A percentile compares a stretch with the other conserved stretches of the same genome.
Evolutionary conservation across 2,113 vertebrate genomes (phyloP).

Genomic region (Pomatostomus ruficeps): DNA sequence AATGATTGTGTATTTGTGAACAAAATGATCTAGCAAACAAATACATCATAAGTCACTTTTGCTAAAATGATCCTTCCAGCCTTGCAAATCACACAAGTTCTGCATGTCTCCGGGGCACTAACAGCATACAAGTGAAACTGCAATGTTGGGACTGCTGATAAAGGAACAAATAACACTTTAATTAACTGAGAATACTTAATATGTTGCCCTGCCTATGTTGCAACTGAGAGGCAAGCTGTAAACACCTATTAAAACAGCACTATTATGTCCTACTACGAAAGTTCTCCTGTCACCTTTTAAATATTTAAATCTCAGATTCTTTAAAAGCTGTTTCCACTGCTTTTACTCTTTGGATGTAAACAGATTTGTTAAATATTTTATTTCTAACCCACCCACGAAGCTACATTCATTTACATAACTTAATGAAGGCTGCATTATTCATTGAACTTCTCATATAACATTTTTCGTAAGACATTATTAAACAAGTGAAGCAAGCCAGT

Average conservation of each 20-base stretch:
- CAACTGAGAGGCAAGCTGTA: neutral
- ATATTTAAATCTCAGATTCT: slow-evolving; percentile 40
- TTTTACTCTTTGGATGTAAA: slow-evolving; percentile 26
- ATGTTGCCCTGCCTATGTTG: neutral
- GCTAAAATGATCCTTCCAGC: neutral
- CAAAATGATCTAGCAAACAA: slow-evolving; percentile 6
- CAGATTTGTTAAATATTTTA: slow-evolving; percentile 54
- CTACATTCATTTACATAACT: slow-evolving; percentile 52
- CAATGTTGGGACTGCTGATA: neutral
- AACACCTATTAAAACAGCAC: neutral
- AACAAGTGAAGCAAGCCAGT: slow-evolving; percentile 31
- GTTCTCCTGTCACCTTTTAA: slow-evolving; percentile 8
- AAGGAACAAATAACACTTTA: neutral
- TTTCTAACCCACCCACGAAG: slow-evolving; percentile 48
- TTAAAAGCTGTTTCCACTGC: slow-evolving; percentile 19
- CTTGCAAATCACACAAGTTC: neutral
- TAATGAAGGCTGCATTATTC: slow-evolving; percentile 64
- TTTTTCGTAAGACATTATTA: slow-evolving; percentile 52
- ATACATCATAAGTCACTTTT: neutral
- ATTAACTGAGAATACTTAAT: neutral
- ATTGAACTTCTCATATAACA: slow-evolving; percentile 49
- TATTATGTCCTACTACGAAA: neutral
- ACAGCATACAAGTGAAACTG: neutral
- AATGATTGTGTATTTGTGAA: neutral
- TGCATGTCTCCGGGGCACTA: neutral